Evolutionary conservation across 1,140 invertebrate genomes (phyloP).

Genomic region (Psilanteris sp.): DNA sequence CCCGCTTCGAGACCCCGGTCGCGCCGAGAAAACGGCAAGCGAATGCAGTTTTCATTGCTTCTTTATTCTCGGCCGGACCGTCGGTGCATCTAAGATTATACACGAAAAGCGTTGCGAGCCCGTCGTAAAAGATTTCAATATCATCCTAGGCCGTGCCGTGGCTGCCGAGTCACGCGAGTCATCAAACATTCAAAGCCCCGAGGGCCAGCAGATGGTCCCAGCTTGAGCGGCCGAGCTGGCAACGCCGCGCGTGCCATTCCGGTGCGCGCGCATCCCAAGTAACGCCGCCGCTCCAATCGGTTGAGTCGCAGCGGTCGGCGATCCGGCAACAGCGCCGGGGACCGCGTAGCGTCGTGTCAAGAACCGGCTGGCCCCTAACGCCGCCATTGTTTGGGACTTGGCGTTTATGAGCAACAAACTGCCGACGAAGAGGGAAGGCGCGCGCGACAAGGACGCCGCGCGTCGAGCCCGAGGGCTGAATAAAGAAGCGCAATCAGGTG

Average conservation of each 20-base stretch:
- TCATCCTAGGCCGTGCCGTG: conserved; percentile 58
- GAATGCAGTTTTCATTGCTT: too few relatives aligned
- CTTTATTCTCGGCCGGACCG: too few relatives aligned
- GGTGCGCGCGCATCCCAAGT: not conserved
- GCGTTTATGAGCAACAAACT: conserved; percentile 2
- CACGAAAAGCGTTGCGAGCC: conserved; percentile 23
- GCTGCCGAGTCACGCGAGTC: conserved; percentile 78
- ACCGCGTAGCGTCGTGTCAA: conserved; percentile 67
- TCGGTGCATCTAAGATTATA: conserved; percentile 19
- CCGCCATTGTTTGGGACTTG: conserved; percentile 73
- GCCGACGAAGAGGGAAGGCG: conserved; percentile 1
- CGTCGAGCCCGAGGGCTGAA: conserved; percentile 1
- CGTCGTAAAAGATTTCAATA: conserved; percentile 64
- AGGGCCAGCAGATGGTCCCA: conserved; percentile 78
- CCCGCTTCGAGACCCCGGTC: too few relatives aligned
- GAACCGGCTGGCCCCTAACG: conserved; percentile 77
- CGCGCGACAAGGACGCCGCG: too few relatives aligned
- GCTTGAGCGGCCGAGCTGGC: conserved; percentile 47
- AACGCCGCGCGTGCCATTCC: conserved; percentile 42
- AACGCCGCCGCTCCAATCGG: too few relatives aligned
- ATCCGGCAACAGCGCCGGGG: too few relatives aligned
- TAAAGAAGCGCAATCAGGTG: conserved; percentile 17
- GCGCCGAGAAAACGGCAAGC: too few relatives aligned
- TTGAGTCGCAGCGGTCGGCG: not conserved
- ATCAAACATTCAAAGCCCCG: conserved; percentile 78